Conservation (phyloP, 2,113 vertebrate species). For the Saccopteryx leptura region DNA sequence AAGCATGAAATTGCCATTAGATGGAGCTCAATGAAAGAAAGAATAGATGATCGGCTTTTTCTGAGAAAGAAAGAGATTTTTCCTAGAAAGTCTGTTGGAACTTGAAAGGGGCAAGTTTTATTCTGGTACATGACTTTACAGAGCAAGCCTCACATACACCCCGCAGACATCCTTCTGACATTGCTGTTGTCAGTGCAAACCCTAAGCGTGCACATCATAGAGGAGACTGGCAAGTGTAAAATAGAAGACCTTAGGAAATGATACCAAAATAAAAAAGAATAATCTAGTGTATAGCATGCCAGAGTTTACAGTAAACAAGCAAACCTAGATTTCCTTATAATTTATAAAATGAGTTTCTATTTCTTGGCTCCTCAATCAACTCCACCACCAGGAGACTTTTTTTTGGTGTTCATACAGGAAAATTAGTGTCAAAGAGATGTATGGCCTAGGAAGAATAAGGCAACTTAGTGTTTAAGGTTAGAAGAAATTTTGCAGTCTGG, state of each 20-base stretch:
- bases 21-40: conserved; percentile 72
- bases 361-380: background rate
- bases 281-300: background rate
- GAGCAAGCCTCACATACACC: background rate
- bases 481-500: background rate
- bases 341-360: background rate
- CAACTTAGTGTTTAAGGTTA: too few relatives aligned
- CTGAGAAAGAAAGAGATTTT: background rate
- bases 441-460: background rate
- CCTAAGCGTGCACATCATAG: background rate
- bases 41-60: background rate
- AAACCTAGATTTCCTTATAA: background rate
- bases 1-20: conserved; percentile 44
- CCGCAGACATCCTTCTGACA: background rate
- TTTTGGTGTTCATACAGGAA: background rate
- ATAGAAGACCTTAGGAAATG: background rate
- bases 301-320: background rate
- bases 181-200: background rate
- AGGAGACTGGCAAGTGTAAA: background rate
- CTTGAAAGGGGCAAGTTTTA: background rate
- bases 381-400: background rate
- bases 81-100: conserved; percentile 31
- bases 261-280: background rate
- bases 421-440: background rate
- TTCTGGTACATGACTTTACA: background rate